Base-by-base conservation (phyloP, 1,140 invertebrate genomes). In the Nasonia vitripennis region DNA sequence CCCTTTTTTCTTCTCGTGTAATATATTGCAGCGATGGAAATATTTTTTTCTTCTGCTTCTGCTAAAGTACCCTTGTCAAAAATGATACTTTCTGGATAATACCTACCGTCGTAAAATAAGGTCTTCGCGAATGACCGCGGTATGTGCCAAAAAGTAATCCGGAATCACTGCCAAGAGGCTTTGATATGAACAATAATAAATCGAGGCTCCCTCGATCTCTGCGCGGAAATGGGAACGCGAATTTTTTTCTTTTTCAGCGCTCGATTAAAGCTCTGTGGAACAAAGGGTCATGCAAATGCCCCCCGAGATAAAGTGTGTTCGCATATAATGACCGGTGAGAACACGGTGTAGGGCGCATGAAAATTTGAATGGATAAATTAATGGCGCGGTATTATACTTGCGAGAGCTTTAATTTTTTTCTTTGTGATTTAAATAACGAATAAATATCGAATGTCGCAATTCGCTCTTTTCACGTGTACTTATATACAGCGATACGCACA, bases 101-200 rank as follows among this genome's bases (percentile, higher is more conserved):
- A 45, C 41, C 7, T 0, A 27, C 27, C 27, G 27, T 41, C 41
- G 34, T 34, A 34, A 34, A 34, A 27, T 27, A 34, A 34, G 6
- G 41, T 10, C 41, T 10, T 9, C 7, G 41, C 9, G 41, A 45
- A 45, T 45, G 41, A 45, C 41, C 11, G 41, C 41, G 17, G 37
- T 37, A 37, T 20, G 37, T 75, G 73, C 37, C 73, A 45, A 45
- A 75, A 75, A 45, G 17, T 75, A 75, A 75, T n/a, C 31, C 73
- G 34, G 37, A 75, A 45, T 34, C 73, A 75, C 10, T 45, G 73
- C 73, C 73, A 75, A 75, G 34, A 71, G 7, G 41, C n/a, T 71
- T 71, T 31, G 41, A 45, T 7, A 10, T 45, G 9, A 45, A 67
- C 70, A 74, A 74, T 74, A 37, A 37, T 34, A 31, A 41, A 34